Evolutionary conservation across 2,113 vertebrate genomes (phyloP).

Genomic region (Antechinus flavipes): DNA sequence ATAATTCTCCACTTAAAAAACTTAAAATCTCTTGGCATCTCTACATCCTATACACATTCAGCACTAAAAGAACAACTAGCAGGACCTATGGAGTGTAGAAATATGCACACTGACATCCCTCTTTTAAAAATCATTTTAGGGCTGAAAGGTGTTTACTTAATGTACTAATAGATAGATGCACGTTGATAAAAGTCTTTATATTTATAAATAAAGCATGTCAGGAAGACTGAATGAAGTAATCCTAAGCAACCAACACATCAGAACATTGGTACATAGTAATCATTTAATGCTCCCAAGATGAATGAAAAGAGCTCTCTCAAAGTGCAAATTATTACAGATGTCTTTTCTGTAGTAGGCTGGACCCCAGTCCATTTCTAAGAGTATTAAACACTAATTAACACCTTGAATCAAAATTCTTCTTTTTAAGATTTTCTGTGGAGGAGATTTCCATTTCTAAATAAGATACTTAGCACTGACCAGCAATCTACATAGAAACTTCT

Average conservation of each 20-base stretch:
- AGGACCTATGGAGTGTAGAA: too few species aligned
- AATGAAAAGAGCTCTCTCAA: neutral
- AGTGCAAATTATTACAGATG: neutral
- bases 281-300: neutral
- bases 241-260: neutral
- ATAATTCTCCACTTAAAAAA: neutral
- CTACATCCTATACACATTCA: neutral
- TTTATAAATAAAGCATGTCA: neutral
- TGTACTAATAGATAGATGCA: neutral
- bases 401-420: neutral
- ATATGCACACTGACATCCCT: neutral
- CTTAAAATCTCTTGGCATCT: neutral
- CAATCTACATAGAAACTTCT: neutral
- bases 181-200: neutral
- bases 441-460: constrained; percentile 12
- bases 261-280: neutral
- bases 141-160: neutral
- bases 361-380: neutral
- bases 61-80: neutral
- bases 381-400: neutral
- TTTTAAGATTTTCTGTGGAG: neutral
- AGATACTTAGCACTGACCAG: neutral
- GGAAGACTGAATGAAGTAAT: neutral
- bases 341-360: neutral
- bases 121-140: neutral